These are phyloP conservation scores for Drosophila varians DNA, from an alignment of 1,140 invertebrate genomes.

Conservation along the genomic window DNA sequence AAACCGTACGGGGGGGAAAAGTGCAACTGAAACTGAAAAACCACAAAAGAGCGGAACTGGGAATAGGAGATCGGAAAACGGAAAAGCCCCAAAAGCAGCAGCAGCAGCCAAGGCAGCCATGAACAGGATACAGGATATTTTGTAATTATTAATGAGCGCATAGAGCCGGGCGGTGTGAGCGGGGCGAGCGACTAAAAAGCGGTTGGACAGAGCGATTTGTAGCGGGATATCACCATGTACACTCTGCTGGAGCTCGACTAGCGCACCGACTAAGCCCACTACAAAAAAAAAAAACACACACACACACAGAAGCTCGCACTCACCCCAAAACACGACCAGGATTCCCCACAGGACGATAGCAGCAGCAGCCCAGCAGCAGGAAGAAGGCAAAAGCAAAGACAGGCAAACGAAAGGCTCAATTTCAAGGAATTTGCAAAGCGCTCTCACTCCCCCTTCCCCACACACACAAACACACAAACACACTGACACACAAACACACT, in stretches of 20 bases:
- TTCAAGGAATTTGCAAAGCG: constrained; percentile 62
- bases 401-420: constrained; percentile 64
- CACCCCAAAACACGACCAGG: constrained; percentile 10
- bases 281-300: neutral
- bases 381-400: neutral
- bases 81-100: constrained; percentile 9
- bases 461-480: neutral
- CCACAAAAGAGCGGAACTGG: constrained; percentile 26
- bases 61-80: constrained; percentile 33
- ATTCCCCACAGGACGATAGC: constrained; percentile 50
- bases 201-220: constrained; percentile 50
- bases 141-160: constrained; percentile 57
- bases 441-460: constrained; percentile 10
- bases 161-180: constrained; percentile 39
- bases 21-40: constrained; percentile 16
- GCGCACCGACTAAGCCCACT: constrained; percentile 15
- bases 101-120: constrained; percentile 31
- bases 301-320: constrained; percentile 6
- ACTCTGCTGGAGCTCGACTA: constrained; percentile 55
- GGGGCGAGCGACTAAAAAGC: constrained; percentile 6
- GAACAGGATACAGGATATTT: constrained; percentile 54
- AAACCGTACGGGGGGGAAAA: constrained; percentile 1
- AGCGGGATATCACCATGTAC: constrained; percentile 54
- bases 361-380: neutral
- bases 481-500: neutral